Evolutionary conservation across 2,797 vertebrate species (phyloP).

Genomic region (Oceanodroma leucorhoa): DNA sequence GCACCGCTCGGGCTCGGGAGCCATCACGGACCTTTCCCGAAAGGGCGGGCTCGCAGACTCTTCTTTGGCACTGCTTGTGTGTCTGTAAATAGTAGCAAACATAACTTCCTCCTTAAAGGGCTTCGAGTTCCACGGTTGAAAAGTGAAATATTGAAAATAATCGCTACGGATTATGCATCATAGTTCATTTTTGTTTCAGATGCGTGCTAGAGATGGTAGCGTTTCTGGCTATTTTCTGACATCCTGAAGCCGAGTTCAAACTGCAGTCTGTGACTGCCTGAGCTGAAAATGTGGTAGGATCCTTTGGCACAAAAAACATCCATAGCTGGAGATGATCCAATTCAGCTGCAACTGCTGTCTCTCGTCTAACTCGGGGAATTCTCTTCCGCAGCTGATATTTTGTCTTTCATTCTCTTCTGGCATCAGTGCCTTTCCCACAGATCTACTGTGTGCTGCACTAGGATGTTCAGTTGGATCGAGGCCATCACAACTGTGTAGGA

Average conservation of each 20-base stretch:
- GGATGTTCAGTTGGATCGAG: not conserved
- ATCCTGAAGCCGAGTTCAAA: not conserved
- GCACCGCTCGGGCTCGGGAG: not conserved
- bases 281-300: not conserved
- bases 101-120: not conserved
- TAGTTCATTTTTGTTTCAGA: not conserved
- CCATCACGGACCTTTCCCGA: not conserved
- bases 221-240: not conserved
- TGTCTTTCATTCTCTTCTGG: constrained; percentile 5
- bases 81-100: not conserved
- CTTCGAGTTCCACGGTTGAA: accelerated
- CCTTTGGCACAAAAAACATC: not conserved
- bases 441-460: not conserved
- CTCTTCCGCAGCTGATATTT: not conserved
- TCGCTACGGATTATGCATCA: not conserved
- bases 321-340: not conserved
- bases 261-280: not conserved
- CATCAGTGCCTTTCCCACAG: constrained; percentile 27
- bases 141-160: not conserved
- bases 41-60: not conserved
- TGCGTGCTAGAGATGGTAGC: not conserved
- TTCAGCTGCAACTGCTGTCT: constrained; percentile 5
- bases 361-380: not conserved
- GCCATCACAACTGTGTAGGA: not conserved
- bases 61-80: not conserved